Evolutionary conservation across 2,888 invertebrate species (phyloP).

Genomic region (Fragum fragum): DNA sequence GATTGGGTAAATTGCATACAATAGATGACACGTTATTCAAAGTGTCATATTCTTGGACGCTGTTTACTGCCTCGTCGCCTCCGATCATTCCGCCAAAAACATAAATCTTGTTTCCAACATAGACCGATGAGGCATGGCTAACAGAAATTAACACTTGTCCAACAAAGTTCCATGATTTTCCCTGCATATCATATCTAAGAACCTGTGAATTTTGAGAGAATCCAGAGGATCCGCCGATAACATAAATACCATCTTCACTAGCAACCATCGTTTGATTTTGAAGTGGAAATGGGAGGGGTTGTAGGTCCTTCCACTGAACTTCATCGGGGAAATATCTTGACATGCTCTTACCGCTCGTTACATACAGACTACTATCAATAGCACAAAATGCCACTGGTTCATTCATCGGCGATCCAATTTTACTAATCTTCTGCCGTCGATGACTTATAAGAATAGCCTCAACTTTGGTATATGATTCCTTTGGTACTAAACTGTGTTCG

Average conservation of each 20-base stretch:
- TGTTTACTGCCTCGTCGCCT: constrained; percentile 20
- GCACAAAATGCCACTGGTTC: constrained; percentile 8
- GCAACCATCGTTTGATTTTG: constrained; percentile 42
- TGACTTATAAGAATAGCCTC: background rate
- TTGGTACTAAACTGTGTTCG: background rate
- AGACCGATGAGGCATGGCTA: constrained; percentile 47
- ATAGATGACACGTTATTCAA: constrained; percentile 33
- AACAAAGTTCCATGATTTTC: constrained; percentile 36
- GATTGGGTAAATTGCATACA: constrained; percentile 38
- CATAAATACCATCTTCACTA: constrained; percentile 37
- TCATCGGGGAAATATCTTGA: constrained; percentile 4
- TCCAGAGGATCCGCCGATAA: constrained; percentile 33
- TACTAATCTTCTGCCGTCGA: background rate
- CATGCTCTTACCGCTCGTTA: constrained; percentile 1
- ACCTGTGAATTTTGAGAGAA: constrained; percentile 36
- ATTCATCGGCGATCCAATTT: background rate
- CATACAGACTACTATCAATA: background rate
- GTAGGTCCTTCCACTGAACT: background rate
- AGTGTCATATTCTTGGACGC: constrained; percentile 52
- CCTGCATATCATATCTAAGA: constrained; percentile 34
- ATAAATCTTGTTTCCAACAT: constrained; percentile 42
- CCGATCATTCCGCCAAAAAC: constrained; percentile 48
- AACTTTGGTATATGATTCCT: too few species aligned
- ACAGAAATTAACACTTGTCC: constrained; percentile 53
- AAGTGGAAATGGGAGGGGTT: constrained; percentile 19